phyloP scores from a whole-genome alignment of 2,888 invertebrate species.

The Catocala sponsa region DNA sequence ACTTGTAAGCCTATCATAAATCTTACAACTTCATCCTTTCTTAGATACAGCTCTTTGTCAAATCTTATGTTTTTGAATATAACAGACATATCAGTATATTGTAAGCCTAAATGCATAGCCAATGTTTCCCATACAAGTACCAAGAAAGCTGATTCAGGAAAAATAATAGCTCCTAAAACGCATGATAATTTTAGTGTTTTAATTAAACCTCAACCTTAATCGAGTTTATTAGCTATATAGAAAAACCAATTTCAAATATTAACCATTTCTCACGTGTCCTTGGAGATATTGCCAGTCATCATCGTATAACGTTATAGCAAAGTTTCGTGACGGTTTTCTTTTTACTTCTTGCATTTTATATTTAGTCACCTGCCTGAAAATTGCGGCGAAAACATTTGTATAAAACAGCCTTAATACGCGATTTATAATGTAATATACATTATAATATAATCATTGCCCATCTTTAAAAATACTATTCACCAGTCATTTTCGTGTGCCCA shows the following conservation, averaged over 20 bases:
- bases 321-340: slow-evolving; percentile 37
- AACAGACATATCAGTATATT: neutral
- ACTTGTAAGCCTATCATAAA: neutral
- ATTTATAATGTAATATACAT: too few species aligned
- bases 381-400: too few species aligned
- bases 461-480: slow-evolving; percentile 56
- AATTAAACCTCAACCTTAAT: too few species aligned
- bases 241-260: neutral
- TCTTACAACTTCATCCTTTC: neutral
- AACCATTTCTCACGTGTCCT: slow-evolving; percentile 58
- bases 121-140: slow-evolving; percentile 81
- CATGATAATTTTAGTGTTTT: neutral
- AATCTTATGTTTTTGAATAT: neutral
- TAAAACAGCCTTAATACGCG: too few species aligned
- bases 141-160: slow-evolving; percentile 89
- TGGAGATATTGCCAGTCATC: slow-evolving; percentile 57
- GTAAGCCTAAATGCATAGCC: slow-evolving; percentile 21
- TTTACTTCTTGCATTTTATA: slow-evolving; percentile 33
- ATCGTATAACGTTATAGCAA: slow-evolving; percentile 56
- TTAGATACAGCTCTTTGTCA: neutral
- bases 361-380: slow-evolving; percentile 28
- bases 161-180: slow-evolving; percentile 85
- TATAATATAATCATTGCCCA: too few species aligned
- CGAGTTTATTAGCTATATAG: too few species aligned
- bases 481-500: slow-evolving; percentile 94